These are phyloP conservation scores for Sebastes dallii DNA, from an alignment of 2,797 vertebrate genomes.

Conservation along the genomic window DNA sequence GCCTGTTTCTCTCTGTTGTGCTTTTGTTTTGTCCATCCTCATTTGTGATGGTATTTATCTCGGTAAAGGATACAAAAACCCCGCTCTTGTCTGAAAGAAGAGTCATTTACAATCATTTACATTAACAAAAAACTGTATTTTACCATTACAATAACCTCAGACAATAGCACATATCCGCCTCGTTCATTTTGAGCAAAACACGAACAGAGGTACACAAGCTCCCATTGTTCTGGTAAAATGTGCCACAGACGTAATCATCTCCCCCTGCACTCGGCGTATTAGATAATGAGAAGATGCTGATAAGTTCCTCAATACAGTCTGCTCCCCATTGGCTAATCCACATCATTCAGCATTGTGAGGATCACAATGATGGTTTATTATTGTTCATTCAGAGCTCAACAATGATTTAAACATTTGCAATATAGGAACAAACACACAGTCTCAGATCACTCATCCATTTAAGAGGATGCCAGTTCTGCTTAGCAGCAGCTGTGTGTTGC, in stretches of 20 bases:
- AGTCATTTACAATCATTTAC: slow-evolving; percentile 80
- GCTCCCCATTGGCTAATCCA: slow-evolving; percentile 73
- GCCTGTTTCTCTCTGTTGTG: slow-evolving; percentile 59
- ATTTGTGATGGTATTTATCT: slow-evolving; percentile 79
- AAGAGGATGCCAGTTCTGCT: slow-evolving; percentile 61
- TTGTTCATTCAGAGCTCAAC: slow-evolving; percentile 70
- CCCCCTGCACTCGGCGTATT: slow-evolving; percentile 67
- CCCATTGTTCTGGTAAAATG: slow-evolving; percentile 72
- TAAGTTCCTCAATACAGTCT: slow-evolving; percentile 73
- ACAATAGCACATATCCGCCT: slow-evolving; percentile 72
- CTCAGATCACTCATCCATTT: slow-evolving; percentile 71
- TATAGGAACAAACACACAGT: slow-evolving; percentile 53
- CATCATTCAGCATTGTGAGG: slow-evolving; percentile 71
- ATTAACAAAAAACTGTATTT: slow-evolving; percentile 78
- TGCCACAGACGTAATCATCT: slow-evolving; percentile 58
- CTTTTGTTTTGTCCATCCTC: slow-evolving; percentile 74
- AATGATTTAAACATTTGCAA: slow-evolving; percentile 64
- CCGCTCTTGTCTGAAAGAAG: slow-evolving; percentile 69
- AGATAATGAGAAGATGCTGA: slow-evolving; percentile 79
- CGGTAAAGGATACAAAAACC: slow-evolving; percentile 65
- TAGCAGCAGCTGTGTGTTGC: slow-evolving; percentile 42
- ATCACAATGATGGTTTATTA: slow-evolving; percentile 77
- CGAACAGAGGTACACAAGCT: slow-evolving; percentile 57
- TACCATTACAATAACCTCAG: slow-evolving; percentile 80
- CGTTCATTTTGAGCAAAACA: slow-evolving; percentile 67